Percentiles rank a stretch among this genome's conserved stretches.
Evolutionary conservation across 2,888 invertebrate genomes (phyloP).

Genomic region (Lasioglossum zephyrum): DNA sequence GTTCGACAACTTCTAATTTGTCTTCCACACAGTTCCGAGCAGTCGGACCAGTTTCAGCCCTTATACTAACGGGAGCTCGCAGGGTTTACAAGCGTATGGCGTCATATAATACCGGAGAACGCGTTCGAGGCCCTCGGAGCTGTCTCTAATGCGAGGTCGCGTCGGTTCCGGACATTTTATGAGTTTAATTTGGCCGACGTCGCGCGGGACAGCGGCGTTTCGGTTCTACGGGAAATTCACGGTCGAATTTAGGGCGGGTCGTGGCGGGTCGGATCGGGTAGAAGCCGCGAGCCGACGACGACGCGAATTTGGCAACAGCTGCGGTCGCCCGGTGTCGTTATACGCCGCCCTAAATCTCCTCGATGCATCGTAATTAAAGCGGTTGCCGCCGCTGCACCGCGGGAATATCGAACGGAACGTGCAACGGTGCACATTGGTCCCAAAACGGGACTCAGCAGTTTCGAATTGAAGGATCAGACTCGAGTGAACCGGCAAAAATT

Average conservation of each 20-base stretch:
- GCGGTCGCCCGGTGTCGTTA: constrained; percentile 45
- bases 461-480: background rate
- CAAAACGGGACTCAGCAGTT: background rate
- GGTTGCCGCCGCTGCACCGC: constrained; percentile 31
- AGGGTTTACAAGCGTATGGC: constrained; percentile 28
- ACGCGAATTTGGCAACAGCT: constrained; percentile 71
- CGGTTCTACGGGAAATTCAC: constrained; percentile 74
- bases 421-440: background rate
- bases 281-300: constrained; percentile 35
- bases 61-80: background rate
- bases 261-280: constrained; percentile 23
- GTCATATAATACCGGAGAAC: constrained; percentile 36
- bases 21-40: background rate
- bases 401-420: background rate
- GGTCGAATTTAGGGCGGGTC: constrained; percentile 61
- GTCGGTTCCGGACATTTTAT: constrained; percentile 78
- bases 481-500: background rate
- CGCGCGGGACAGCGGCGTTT: constrained; percentile 68
- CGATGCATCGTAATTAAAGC: constrained; percentile 56
- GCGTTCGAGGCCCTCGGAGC: constrained; percentile 21
- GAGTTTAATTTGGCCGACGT: constrained; percentile 79
- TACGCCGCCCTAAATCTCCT: constrained; percentile 23
- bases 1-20: background rate
- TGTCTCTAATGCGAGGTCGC: constrained; percentile 46
- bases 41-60: background rate